These are phyloP conservation scores for Gorsachius magnificus DNA, from an alignment of 2,797 vertebrate species.

Conservation along the genomic window DNA sequence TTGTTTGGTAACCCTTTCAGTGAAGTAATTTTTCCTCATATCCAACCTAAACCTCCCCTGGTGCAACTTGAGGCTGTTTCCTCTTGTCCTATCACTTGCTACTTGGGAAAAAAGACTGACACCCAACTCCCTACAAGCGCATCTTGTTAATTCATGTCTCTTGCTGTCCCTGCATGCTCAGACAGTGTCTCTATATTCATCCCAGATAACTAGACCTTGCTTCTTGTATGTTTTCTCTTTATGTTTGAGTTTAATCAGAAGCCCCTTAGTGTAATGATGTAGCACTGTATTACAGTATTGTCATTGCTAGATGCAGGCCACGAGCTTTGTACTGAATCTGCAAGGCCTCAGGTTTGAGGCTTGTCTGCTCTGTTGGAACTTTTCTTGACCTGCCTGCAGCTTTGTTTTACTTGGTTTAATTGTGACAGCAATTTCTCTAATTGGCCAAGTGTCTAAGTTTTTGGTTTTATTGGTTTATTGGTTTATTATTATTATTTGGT, in stretches of 20 bases:
- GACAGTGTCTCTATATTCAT: background rate
- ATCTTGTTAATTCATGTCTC: background rate
- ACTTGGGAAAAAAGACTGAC: too few species aligned
- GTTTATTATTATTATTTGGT: too few species aligned
- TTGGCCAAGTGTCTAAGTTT: background rate
- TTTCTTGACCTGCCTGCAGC: background rate
- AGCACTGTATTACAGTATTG: background rate
- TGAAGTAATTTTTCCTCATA: background rate
- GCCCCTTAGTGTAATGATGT: background rate
- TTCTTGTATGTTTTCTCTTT: background rate
- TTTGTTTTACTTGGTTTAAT: background rate
- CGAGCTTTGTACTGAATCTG: background rate
- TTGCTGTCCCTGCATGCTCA: background rate
- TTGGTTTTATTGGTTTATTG: background rate
- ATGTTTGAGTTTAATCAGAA: background rate
- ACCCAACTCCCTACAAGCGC: background rate
- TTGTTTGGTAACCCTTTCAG: background rate
- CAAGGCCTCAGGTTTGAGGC: background rate
- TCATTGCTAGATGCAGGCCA: background rate
- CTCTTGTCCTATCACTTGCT: too few species aligned
- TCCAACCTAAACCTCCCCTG: too few species aligned
- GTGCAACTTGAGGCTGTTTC: too few species aligned
- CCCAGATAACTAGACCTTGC: background rate
- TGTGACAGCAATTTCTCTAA: background rate
- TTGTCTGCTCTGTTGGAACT: background rate